These are phyloP conservation scores for Auanema freiburgensis DNA, from an alignment of 2,888 invertebrate species.

Conservation along the genomic window DNA sequence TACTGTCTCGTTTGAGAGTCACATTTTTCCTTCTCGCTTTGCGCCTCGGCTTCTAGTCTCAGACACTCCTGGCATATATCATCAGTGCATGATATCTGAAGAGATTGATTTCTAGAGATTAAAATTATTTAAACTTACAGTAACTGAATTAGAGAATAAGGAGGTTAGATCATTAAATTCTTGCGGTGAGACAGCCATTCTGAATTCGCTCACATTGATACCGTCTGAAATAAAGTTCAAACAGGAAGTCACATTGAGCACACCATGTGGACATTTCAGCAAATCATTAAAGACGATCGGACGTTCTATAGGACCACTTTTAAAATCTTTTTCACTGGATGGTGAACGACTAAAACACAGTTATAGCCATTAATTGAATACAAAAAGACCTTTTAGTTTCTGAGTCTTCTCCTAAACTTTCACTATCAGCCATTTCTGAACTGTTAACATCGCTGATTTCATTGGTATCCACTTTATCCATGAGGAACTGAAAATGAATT, in stretches of 20 bases:
- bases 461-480: background rate
- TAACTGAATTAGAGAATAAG: constrained; percentile 26
- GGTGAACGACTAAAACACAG: background rate
- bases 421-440: background rate
- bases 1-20: too few species aligned
- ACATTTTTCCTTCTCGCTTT: background rate
- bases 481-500: too few species aligned
- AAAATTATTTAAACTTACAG: constrained; percentile 9
- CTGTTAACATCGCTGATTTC: background rate
- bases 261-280: constrained; percentile 39
- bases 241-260: too few species aligned
- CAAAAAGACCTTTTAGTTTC: background rate
- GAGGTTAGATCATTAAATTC: constrained; percentile 48
- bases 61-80: constrained; percentile 24
- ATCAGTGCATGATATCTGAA: constrained; percentile 23
- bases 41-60: constrained; percentile 8
- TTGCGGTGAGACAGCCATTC: constrained; percentile 33
- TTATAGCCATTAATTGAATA: background rate
- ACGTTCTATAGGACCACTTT: background rate
- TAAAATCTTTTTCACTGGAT: background rate
- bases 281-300: constrained; percentile 34
- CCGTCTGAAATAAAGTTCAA: constrained; percentile 23
- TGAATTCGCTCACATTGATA: constrained; percentile 40
- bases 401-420: background rate
- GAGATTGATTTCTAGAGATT: background rate